Evolutionary conservation across 2,113 vertebrate species (phyloP).

Genomic region (Sminthopsis crassicaudata): DNA sequence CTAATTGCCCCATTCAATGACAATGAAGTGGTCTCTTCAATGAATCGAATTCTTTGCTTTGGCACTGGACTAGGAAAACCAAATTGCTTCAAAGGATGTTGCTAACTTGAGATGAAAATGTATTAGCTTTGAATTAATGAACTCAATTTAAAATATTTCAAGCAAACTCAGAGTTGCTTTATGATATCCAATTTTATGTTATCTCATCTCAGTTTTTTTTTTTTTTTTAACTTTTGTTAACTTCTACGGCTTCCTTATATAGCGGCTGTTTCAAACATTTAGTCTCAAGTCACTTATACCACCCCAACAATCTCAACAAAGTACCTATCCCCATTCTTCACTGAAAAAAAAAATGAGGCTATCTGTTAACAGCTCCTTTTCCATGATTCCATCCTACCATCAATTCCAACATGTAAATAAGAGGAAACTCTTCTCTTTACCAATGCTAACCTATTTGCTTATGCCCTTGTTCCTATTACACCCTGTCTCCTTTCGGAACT

Average conservation of each 20-base stretch:
- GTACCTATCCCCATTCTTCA: background rate
- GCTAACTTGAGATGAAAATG: slow-evolving; percentile 11
- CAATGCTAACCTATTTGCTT: background rate
- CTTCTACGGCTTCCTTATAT: background rate
- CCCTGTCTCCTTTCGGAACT: background rate
- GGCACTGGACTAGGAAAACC: slow-evolving; percentile 14
- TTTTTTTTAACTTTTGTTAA: background rate
- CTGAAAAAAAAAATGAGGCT: background rate
- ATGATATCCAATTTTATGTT: background rate
- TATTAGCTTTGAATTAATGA: slow-evolving; percentile 45
- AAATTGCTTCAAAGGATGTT: background rate
- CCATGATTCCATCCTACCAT: background rate
- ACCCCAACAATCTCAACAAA: background rate
- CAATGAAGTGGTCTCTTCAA: slow-evolving; percentile 5
- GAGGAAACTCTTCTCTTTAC: background rate
- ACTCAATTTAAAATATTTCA: slow-evolving; percentile 21
- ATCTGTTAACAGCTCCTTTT: background rate
- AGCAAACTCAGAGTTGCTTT: background rate
- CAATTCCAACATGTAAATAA: background rate
- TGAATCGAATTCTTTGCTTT: slow-evolving; percentile 25
- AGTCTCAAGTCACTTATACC: background rate
- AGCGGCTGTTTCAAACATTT: background rate
- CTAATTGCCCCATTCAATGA: background rate
- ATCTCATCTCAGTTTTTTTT: background rate
- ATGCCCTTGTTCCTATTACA: background rate